phyloP scores from a whole-genome alignment of 1,140 invertebrate genomes.

The Achroia grisella region DNA sequence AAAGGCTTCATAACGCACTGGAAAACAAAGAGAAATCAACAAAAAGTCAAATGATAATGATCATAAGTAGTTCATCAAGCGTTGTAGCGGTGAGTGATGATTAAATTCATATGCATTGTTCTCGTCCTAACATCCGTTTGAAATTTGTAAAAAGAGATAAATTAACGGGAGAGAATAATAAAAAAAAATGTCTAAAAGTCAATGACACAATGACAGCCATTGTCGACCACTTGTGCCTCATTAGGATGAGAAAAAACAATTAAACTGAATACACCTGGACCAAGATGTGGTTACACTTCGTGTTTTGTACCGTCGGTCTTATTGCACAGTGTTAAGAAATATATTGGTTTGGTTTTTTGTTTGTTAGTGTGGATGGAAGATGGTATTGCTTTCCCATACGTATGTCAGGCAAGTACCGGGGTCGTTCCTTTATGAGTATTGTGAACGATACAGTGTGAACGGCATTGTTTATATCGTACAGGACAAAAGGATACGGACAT shows the following conservation, averaged over 20 bases:
- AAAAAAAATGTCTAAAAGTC: constrained; percentile 32
- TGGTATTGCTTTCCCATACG: constrained; percentile 31
- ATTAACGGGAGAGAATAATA: constrained; percentile 29
- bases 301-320: constrained; percentile 11
- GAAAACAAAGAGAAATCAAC: too few relatives aligned
- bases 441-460: constrained; percentile 52
- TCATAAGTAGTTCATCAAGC: too few relatives aligned
- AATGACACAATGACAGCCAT: constrained; percentile 53
- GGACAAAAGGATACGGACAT: constrained; percentile 20
- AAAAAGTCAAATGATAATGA: too few relatives aligned
- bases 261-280: constrained; percentile 35
- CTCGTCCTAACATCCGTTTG: constrained; percentile 18
- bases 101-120: not conserved
- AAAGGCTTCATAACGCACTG: too few relatives aligned
- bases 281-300: constrained; percentile 9
- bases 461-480: constrained; percentile 50
- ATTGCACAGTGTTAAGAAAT: constrained; percentile 16
- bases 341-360: constrained; percentile 12
- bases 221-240: constrained; percentile 60
- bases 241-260: constrained; percentile 67
- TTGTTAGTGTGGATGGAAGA: not conserved
- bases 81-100: too few relatives aligned
- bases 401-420: constrained; percentile 28
- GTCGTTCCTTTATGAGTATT: constrained; percentile 61
- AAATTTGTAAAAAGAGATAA: constrained; percentile 33